Conservation (phyloP, 2,888 invertebrate species). For the Acleris sparsana region DNA sequence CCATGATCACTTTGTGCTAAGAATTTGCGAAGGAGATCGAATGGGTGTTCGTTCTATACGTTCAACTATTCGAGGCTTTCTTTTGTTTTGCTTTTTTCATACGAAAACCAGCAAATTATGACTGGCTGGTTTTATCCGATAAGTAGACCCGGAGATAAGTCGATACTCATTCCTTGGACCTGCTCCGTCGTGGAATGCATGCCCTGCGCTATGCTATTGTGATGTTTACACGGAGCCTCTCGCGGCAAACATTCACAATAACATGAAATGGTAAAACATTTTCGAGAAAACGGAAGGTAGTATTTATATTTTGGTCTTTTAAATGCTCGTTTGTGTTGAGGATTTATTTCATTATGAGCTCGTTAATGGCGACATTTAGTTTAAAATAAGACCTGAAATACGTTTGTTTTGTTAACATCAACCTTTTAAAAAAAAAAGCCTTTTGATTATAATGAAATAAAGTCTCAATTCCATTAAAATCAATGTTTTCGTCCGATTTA, state of each 20-base stretch:
- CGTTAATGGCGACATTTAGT: constrained; percentile 39
- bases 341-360: constrained; percentile 49
- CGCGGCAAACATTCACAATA: constrained; percentile 72
- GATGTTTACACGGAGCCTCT: constrained; percentile 57
- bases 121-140: constrained; percentile 65
- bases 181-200: constrained; percentile 75
- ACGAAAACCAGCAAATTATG: constrained; percentile 72
- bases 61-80: constrained; percentile 64
- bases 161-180: constrained; percentile 78
- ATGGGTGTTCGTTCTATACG: constrained; percentile 47
- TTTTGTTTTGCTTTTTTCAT: constrained; percentile 71
- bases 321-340: constrained; percentile 51
- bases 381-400: constrained; percentile 38
- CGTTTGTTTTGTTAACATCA: constrained; percentile 29
- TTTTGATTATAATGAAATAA: constrained; percentile 39
- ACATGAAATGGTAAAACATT: constrained; percentile 77
- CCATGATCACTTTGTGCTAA: constrained; percentile 80
- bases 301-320: constrained; percentile 74
- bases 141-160: constrained; percentile 45
- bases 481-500: constrained; percentile 37
- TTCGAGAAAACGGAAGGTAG: constrained; percentile 77
- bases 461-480: constrained; percentile 37
- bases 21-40: constrained; percentile 61
- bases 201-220: constrained; percentile 69
- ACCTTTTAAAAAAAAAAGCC: neutral